phyloP scores from a whole-genome alignment of 2,888 invertebrate genomes.

The Lochmaea crataegi region DNA sequence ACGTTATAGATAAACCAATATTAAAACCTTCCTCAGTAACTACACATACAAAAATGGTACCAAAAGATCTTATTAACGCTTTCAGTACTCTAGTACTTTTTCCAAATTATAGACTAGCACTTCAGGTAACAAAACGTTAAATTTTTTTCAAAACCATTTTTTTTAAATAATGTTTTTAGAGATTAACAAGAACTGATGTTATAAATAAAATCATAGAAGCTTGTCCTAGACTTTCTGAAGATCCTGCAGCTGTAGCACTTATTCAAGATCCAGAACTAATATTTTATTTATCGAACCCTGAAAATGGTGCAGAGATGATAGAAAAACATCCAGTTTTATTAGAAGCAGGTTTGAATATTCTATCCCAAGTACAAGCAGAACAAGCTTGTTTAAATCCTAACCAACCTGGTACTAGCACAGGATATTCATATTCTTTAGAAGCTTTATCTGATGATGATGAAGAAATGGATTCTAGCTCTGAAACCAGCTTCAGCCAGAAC shows the following conservation, averaged over 20 bases:
- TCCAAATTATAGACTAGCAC: slow-evolving; percentile 74
- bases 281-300: slow-evolving; percentile 75
- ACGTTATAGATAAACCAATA: slow-evolving; percentile 68
- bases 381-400: slow-evolving; percentile 69
- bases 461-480: slow-evolving; percentile 66
- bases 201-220: slow-evolving; percentile 78
- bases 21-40: slow-evolving; percentile 53
- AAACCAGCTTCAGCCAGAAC: slow-evolving; percentile 56
- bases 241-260: slow-evolving; percentile 79
- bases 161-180: slow-evolving; percentile 51
- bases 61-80: slow-evolving; percentile 72
- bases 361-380: slow-evolving; percentile 66
- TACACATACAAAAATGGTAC: slow-evolving; percentile 67
- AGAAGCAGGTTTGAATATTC: slow-evolving; percentile 76
- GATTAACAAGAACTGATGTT: slow-evolving; percentile 65
- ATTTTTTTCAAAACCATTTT: neutral
- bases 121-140: slow-evolving; percentile 68
- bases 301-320: slow-evolving; percentile 74
- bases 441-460: slow-evolving; percentile 70
- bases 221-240: slow-evolving; percentile 76
- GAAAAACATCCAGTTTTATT: slow-evolving; percentile 77
- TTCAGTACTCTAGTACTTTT: slow-evolving; percentile 72
- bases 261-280: slow-evolving; percentile 83
- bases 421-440: slow-evolving; percentile 68
- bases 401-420: slow-evolving; percentile 66